phyloP scores from a whole-genome alignment of 2,113 vertebrate genomes.

The Ictidomys tridecemlineatus region DNA sequence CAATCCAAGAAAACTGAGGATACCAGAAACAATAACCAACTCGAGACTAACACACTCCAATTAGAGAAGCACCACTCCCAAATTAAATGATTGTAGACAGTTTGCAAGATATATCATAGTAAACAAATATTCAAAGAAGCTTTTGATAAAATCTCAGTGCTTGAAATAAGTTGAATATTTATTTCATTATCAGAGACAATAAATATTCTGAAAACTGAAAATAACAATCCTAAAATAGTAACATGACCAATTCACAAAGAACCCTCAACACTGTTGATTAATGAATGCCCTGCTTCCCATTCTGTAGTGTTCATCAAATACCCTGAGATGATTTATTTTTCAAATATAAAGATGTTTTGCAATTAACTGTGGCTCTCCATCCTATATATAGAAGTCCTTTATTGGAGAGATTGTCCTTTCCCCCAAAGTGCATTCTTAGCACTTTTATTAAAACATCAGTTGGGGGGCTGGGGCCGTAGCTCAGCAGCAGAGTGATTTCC shows the following conservation, averaged over 20 bases:
- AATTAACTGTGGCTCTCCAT: neutral
- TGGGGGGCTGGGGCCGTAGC: no score
- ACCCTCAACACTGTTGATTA: neutral
- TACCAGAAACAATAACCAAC: neutral
- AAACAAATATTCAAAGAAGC: conserved; percentile 15
- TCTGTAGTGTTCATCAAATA: neutral
- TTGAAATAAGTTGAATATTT: neutral
- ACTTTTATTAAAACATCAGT: neutral
- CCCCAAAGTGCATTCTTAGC: neutral
- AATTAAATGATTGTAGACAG: neutral
- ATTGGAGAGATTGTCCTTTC: neutral
- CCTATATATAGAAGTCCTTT: neutral
- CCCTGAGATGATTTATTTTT: neutral
- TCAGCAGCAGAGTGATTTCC: no score
- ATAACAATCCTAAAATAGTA: neutral
- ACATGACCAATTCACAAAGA: neutral
- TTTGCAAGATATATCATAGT: neutral
- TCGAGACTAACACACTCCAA: neutral
- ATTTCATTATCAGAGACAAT: neutral
- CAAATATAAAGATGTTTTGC: neutral
- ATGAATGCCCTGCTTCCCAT: neutral
- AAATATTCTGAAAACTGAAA: neutral
- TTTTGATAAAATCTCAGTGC: neutral
- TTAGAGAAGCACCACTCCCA: neutral
- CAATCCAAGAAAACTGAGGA: neutral